phyloP scores from a whole-genome alignment of 2,113 vertebrate species.

The Hymenochirus boettgeri region DNA sequence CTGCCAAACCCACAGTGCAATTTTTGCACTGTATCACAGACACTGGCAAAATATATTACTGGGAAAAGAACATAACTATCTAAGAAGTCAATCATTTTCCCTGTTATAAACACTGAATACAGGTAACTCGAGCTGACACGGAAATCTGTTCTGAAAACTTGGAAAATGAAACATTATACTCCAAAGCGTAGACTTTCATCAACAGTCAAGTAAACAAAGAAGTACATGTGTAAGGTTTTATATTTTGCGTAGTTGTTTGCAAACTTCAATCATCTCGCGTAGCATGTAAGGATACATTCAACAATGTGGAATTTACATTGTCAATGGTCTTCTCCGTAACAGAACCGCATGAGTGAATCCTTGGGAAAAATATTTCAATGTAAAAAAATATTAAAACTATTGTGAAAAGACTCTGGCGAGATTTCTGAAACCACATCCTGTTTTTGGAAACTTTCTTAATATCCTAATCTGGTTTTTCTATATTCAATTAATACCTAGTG shows the following conservation, averaged over 20 bases:
- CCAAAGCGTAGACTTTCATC: not conserved
- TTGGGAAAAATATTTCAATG: not conserved
- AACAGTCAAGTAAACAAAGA: slow-evolving; percentile 2
- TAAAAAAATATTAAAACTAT: not conserved
- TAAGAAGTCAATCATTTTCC: slow-evolving; percentile 26
- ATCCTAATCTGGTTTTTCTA: not conserved
- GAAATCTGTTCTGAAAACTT: not conserved
- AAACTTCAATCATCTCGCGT: not conserved
- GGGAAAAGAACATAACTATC: slow-evolving; percentile 19
- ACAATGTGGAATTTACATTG: not conserved
- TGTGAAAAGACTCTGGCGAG: not conserved
- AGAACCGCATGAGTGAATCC: not conserved
- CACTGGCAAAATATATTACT: slow-evolving; percentile 5
- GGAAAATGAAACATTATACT: slow-evolving; percentile 11
- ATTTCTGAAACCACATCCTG: not conserved
- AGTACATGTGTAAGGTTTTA: not conserved
- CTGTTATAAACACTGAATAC: not conserved
- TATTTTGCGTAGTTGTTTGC: not conserved
- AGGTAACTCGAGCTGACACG: slow-evolving; percentile 4
- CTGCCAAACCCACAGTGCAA: slow-evolving; percentile 22
- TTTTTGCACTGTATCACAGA: slow-evolving; percentile 1
- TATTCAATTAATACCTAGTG: not conserved
- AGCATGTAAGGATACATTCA: slow-evolving; percentile 2
- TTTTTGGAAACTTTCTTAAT: not conserved
- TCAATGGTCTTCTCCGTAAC: not conserved